phyloP scores from a whole-genome alignment of 2,888 invertebrate species.

The Patella ulyssiponensis region DNA sequence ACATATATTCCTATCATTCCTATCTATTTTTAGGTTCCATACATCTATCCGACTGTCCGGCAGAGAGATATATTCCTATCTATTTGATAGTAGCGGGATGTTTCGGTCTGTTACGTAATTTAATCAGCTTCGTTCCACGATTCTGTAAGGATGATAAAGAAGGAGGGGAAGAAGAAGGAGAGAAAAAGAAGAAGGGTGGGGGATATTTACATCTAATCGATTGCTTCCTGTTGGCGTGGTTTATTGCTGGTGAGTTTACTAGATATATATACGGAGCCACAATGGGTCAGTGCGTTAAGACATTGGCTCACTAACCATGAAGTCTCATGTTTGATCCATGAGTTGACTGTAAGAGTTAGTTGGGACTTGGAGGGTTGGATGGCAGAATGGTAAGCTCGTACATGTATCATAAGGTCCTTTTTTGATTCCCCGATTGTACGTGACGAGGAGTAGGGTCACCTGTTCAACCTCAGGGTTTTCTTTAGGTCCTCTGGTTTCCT shows the following conservation, averaged over 20 bases:
- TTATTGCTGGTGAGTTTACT: conserved; percentile 77
- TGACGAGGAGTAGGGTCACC: too few species aligned
- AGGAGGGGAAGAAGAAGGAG: conserved; percentile 55
- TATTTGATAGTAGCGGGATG: conserved; percentile 80
- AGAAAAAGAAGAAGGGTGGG: conserved; percentile 56
- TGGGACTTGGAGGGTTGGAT: too few species aligned
- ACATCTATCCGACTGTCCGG: conserved; percentile 79
- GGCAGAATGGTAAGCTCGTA: too few species aligned
- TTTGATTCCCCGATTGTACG: too few species aligned
- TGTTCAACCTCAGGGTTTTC: too few species aligned
- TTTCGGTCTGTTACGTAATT: conserved; percentile 79
- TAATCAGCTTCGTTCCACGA: conserved; percentile 76
- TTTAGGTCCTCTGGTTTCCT: too few species aligned
- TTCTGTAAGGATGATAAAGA: conserved; percentile 75
- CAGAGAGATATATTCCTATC: conserved; percentile 80
- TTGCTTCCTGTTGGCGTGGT: conserved; percentile 80
- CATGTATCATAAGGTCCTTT: too few species aligned
- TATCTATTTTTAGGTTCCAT: conserved; percentile 72
- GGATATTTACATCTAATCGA: conserved; percentile 59
- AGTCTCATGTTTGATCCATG: too few species aligned
- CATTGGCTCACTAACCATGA: too few species aligned
- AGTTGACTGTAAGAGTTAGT: too few species aligned
- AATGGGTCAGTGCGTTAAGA: too few species aligned
- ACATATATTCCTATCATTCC: too few species aligned
- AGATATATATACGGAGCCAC: neutral